Evolutionary conservation across 23 tunicate species (phyloP).

Genomic region (Ciona savignyi): DNA sequence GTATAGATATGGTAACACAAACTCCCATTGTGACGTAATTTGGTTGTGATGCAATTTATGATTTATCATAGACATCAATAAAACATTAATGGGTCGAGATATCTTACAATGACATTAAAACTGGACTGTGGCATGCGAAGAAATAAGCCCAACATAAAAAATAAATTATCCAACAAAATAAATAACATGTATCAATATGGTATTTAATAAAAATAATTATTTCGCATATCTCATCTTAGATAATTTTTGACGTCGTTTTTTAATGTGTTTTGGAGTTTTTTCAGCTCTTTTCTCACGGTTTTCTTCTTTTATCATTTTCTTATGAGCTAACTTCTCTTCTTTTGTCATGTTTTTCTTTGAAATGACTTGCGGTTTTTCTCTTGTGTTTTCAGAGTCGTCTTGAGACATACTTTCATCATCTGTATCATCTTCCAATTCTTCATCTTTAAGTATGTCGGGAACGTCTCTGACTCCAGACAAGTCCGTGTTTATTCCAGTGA

Average conservation of each 20-base stretch:
- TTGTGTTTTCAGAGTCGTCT: not conserved
- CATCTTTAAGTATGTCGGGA: slow-evolving; percentile 10
- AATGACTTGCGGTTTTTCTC: slow-evolving; percentile 11
- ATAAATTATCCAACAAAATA: too few species aligned
- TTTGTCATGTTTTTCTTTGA: slow-evolving; percentile 77
- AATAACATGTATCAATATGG: not conserved
- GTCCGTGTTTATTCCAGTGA: slow-evolving; percentile 60
- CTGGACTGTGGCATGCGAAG: too few species aligned
- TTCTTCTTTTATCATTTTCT: slow-evolving; percentile 62
- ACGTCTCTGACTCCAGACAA: slow-evolving; percentile 24
- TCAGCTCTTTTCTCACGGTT: slow-evolving; percentile 74
- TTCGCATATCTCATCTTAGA: slow-evolving; percentile 9
- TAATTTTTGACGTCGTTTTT: slow-evolving; percentile 78
- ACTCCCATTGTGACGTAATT: too few species aligned
- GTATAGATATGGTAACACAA: too few species aligned
- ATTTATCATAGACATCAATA: too few species aligned
- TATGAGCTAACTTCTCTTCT: slow-evolving; percentile 77
- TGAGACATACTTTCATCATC: slow-evolving; percentile 15
- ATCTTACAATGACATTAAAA: too few species aligned
- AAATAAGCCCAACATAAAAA: too few species aligned
- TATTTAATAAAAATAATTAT: slow-evolving; percentile 5
- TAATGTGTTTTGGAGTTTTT: slow-evolving; percentile 91
- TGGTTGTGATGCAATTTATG: too few species aligned
- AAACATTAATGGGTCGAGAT: too few species aligned
- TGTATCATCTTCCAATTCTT: not conserved